Percentiles rank a stretch among this genome's conserved stretches.
Evolutionary conservation across 2,797 vertebrate species (phyloP).

Genomic region (Sebastes nivosus): DNA sequence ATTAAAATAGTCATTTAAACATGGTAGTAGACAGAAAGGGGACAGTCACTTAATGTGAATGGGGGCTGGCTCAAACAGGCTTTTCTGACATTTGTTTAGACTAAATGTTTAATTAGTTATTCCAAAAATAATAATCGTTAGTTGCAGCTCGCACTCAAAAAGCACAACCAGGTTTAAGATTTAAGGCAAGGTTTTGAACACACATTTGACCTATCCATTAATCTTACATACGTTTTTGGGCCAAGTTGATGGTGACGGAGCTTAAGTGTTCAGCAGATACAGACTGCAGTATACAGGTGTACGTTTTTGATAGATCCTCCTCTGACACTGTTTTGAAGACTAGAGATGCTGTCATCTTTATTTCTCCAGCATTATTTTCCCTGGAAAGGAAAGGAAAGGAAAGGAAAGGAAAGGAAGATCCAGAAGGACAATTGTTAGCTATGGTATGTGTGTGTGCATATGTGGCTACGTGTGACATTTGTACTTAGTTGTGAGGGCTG

Average conservation of each 20-base stretch:
- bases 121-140: not conserved
- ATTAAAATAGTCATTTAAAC: not conserved
- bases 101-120: not conserved
- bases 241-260: constrained; percentile 1
- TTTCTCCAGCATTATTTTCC: fast-evolving
- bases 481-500: not conserved
- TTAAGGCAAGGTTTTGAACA: not conserved
- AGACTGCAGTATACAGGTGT: constrained; percentile 53
- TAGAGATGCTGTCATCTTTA: constrained; percentile 23
- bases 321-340: constrained; percentile 53
- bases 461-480: not conserved
- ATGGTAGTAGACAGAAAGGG: not conserved
- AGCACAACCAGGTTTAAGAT: not conserved
- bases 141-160: not conserved
- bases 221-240: constrained; percentile 29
- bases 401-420: not conserved
- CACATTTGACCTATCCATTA: not conserved
- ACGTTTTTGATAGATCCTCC: constrained; percentile 43
- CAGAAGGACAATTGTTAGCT: not conserved
- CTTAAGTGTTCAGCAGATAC: not conserved
- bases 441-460: not conserved
- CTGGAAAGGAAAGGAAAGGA: constrained; percentile 15
- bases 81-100: not conserved
- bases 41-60: not conserved
- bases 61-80: not conserved